These are phyloP conservation scores for Cairina moschata DNA, from an alignment of 2,113 vertebrate species.

Conservation along the genomic window DNA sequence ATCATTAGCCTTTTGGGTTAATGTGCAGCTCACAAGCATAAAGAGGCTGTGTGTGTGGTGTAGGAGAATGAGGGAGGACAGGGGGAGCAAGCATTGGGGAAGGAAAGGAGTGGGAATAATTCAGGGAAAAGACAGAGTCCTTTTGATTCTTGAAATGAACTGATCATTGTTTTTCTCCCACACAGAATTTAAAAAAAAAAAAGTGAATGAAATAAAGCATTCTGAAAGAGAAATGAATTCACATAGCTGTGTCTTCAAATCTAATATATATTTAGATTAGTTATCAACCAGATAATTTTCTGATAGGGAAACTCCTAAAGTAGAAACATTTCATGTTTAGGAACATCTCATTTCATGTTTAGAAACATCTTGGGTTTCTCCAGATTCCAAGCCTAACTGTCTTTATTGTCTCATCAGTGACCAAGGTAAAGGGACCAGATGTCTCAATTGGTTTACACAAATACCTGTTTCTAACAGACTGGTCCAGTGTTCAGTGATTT, in stretches of 20 bases:
- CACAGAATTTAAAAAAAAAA: not conserved
- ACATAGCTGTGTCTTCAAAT: not conserved
- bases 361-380: not conserved
- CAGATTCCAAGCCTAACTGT: not conserved
- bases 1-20: slow-evolving; percentile 54
- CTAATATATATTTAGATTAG: not conserved
- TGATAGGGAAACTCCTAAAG: not conserved
- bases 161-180: not conserved
- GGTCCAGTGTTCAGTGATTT: not conserved
- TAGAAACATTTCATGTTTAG: not conserved
- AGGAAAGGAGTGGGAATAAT: not conserved
- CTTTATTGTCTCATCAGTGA: slow-evolving; percentile 31
- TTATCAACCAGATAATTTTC: not conserved
- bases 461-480: slow-evolving; percentile 45
- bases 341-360: too few relatives aligned
- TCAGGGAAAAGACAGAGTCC: not conserved
- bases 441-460: slow-evolving; percentile 33
- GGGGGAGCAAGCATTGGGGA: not conserved
- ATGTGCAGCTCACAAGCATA: slow-evolving; percentile 7
- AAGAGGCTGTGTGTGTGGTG: not conserved
- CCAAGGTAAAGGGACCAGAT: slow-evolving; percentile 52
- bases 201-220: not conserved
- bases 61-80: not conserved
- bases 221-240: not conserved
- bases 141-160: slow-evolving; percentile 44